phyloP scores from a whole-genome alignment of 2,113 vertebrate species.

The Neotoma lepida region DNA sequence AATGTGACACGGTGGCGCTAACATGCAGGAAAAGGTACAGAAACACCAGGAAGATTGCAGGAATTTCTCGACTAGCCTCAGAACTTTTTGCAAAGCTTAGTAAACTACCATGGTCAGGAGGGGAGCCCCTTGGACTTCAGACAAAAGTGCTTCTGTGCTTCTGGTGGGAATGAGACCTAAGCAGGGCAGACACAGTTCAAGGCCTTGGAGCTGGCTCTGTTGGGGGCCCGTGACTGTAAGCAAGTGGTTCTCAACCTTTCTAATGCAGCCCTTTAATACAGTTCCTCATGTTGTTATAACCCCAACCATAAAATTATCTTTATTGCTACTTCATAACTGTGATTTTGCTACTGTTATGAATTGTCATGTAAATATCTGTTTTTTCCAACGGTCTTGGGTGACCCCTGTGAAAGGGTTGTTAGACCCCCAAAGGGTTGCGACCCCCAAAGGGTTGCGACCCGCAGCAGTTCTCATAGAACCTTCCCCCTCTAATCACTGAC shows the following conservation, averaged over 20 bases:
- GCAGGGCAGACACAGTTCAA: fast-evolving
- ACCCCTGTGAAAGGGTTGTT: not conserved
- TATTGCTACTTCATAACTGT: no score
- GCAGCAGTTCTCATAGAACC: not conserved
- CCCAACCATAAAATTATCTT: not conserved
- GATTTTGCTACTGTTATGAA: not conserved
- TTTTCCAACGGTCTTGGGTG: not conserved
- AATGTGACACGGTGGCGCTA: fast-evolving
- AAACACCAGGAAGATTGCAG: fast-evolving
- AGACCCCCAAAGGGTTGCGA: not conserved
- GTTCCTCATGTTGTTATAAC: not conserved
- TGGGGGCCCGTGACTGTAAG: not conserved
- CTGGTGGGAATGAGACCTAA: not conserved
- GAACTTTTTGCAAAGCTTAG: not conserved
- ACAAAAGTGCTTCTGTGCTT: not conserved
- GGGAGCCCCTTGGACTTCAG: fast-evolving
- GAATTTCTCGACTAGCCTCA: no score
- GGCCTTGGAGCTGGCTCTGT: not conserved
- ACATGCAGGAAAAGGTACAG: fast-evolving
- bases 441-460: not conserved
- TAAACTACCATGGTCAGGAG: fast-evolving
- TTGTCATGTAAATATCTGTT: not conserved
- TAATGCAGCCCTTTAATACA: not conserved
- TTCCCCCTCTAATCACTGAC: not conserved
- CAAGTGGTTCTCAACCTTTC: not conserved